Base-by-base conservation (phyloP, 2,888 invertebrate genomes). In the Drosophila formosana region DNA sequence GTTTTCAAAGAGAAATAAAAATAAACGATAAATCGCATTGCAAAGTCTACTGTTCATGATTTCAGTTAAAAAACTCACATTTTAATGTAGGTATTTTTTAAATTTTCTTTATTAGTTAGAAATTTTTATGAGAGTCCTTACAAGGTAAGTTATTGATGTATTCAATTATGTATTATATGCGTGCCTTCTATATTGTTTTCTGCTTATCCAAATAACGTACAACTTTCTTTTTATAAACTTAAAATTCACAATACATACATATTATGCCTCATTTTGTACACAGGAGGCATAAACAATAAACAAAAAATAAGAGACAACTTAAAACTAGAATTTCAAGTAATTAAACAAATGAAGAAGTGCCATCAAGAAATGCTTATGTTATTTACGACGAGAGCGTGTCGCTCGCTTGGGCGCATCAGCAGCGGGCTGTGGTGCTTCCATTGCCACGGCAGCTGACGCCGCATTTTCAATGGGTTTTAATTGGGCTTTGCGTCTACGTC, bases 311-410 rank as follows among this genome's bases (percentile, higher is more conserved):
- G 37, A n/a, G 4, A 32, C 1, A 52, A 51, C 8, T 25, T 50
- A 60, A 30, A 34, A 32, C 7, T 41, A 3, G 18, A 52, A 51
- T 45, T 26, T 6, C 18, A 47, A 18, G 5, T 34, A 49, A 46
- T 53, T n/a, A 46, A 67, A 57, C 45, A 23, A 34, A 46, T 37
- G 25, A 23, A 46, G 43, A 45, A 49, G 34, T 61, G 37, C 62
- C 34, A 51, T 47, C 28, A 43, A 63, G n/a, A 52, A 47, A 45
- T 51, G 37, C 26, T 85, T 77, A n/a, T n/a, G n/a, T n/a, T n/a
- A 86, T 74, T 86, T 85, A 28, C 91, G 90, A n/a, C 90, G 80
- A 18, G 87, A 72, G 45, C 90, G 90, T 11, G 88, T 89, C 8
- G 82, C 71, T 18, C 85, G 82, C 67, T 89, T 88, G 11, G 81